Evolutionary conservation across 2,113 vertebrate species (phyloP), one percentile per base, ranked within the genome.

Genomic region (Panurus biarmicus): DNA sequence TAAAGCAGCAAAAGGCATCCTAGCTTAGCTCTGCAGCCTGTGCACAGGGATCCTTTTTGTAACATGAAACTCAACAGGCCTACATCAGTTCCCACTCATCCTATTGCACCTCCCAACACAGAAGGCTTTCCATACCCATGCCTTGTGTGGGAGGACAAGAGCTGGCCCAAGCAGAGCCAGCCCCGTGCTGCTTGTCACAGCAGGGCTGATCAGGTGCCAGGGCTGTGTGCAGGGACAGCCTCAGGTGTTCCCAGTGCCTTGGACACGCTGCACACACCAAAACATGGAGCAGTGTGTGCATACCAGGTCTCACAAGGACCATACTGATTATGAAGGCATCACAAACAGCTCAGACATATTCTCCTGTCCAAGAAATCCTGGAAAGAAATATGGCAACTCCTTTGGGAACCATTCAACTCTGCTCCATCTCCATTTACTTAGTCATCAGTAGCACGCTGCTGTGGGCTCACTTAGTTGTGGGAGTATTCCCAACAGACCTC

Each of bases 291-390:
- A 36, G 33, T 1, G 14, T 11, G 51, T 6, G 14, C 28, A 2
- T 6, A 13, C 28, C 28, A 33, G 2, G 8, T 28, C 90, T 93
- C 71, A 50, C 48, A 73, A 44, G 66, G 62, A 45, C 54, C 47
- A 47, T 6, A 3, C 31, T 91, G 36, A 3, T 76, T 65, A 50
- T n/a, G 82, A 76, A 91, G 85, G 94, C 82, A 90, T 88, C 95
- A 70, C 54, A 73, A 72, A 88, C 74, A 90, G 87, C 82, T 95
- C 90, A 94, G 71, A 47, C 29, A 10, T 72, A 61, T 7, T 18
- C 16, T 86, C 78, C 82, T 94, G 67, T 66, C 90, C 90, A 95
- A 95, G 75, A 95, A 96, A 95, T 90, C 92, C 88, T 94, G 85
- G 79, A 90, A 96, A 94, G 92, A 95, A 92, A 90, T 93, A 95